A percentile compares a stretch with the other conserved stretches of the same genome.
Conservation (phyloP, 2,797 vertebrate species). For the Scyliorhinus canicula region DNA sequence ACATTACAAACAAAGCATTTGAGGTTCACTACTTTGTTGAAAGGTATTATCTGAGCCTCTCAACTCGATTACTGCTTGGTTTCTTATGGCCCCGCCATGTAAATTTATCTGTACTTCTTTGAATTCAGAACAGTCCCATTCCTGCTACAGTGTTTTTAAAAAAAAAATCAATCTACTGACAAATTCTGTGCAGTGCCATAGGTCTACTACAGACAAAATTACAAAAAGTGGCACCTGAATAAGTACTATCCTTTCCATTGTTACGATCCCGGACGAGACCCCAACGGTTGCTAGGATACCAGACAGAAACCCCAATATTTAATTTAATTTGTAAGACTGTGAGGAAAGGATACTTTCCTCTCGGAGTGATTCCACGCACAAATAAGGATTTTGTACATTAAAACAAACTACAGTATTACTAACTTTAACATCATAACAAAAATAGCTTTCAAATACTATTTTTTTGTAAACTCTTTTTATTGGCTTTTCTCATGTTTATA, state of each 20-base stretch:
- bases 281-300: too few species aligned
- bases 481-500: too few species aligned
- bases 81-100: neutral
- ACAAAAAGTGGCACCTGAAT: neutral
- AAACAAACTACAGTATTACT: too few species aligned
- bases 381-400: too few species aligned
- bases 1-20: neutral
- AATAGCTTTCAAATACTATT: too few species aligned
- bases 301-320: too few species aligned
- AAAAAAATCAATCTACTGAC: neutral
- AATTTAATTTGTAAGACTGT: too few species aligned
- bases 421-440: too few species aligned
- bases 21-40: neutral
- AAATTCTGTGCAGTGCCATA: neutral
- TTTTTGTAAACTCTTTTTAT: too few species aligned
- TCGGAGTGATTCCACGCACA: too few species aligned
- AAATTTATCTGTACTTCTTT: neutral
- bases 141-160: neutral
- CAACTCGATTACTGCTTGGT: neutral
- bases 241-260: neutral
- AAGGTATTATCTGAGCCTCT: neutral
- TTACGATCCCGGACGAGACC: too few species aligned
- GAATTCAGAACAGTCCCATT: neutral
- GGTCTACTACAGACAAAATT: neutral
- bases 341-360: too few species aligned